A percentile compares a stretch with the other conserved stretches of the same genome.
Evolutionary conservation across 2,113 vertebrate species (phyloP).

Genomic region (Ictalurus punctatus): DNA sequence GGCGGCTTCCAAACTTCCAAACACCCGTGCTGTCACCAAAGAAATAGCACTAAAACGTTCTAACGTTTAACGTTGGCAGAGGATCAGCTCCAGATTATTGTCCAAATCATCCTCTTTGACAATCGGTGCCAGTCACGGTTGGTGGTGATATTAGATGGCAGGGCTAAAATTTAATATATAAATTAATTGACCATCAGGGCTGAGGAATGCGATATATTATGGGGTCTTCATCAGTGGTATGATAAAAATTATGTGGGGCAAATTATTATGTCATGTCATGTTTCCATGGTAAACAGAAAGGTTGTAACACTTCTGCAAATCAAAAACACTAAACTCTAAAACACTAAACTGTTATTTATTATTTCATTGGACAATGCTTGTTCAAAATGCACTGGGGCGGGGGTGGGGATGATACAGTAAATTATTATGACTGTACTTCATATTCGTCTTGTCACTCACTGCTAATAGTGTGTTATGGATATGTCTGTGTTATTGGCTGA

Average conservation of each 20-base stretch:
- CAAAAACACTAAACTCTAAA: background rate
- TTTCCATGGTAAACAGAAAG: background rate
- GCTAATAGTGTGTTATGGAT: background rate
- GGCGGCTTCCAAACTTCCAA: background rate
- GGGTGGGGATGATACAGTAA: background rate
- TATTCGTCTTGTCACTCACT: background rate
- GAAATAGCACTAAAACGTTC: background rate
- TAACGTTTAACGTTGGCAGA: background rate
- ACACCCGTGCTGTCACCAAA: background rate
- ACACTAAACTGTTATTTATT: background rate
- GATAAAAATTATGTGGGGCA: background rate
- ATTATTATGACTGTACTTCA: background rate
- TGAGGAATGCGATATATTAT: background rate
- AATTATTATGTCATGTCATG: background rate
- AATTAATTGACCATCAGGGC: background rate
- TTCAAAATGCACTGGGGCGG: background rate
- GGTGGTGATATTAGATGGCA: too few relatives aligned
- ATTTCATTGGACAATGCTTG: background rate
- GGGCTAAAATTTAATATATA: too few relatives aligned
- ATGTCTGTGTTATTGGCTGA: background rate
- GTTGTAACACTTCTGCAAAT: background rate
- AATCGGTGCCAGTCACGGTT: background rate
- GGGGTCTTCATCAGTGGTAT: background rate
- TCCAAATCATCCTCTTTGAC: background rate
- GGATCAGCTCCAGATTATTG: conserved; percentile 1